phyloP scores from a whole-genome alignment of 2,888 invertebrate genomes.

The Protophormia terraenovae region DNA sequence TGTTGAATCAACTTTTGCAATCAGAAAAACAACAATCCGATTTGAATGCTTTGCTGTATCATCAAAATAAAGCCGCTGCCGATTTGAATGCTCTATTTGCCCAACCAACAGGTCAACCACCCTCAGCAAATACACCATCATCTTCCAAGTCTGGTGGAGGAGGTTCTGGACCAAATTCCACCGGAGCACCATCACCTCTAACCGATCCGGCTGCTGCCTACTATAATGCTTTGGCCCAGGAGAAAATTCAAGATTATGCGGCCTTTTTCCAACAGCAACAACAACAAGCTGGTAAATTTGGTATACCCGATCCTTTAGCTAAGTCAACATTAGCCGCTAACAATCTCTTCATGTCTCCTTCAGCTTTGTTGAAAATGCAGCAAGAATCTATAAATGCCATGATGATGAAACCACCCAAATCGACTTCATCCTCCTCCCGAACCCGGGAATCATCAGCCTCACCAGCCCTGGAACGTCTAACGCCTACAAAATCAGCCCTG shows the following conservation, averaged over 20 bases:
- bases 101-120: constrained; percentile 74
- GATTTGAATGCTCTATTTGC: constrained; percentile 80
- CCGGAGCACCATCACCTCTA: constrained; percentile 73
- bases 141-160: constrained; percentile 69
- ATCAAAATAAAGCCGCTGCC: constrained; percentile 79
- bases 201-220: constrained; percentile 76
- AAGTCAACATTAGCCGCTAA: constrained; percentile 89
- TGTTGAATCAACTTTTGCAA: constrained; percentile 79
- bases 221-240: constrained; percentile 80
- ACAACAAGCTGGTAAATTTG: constrained; percentile 80
- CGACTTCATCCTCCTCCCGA: constrained; percentile 78
- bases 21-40: constrained; percentile 79
- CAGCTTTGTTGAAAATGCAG: constrained; percentile 87
- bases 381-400: constrained; percentile 81
- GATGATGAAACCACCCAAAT: constrained; percentile 83
- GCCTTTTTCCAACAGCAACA: constrained; percentile 81
- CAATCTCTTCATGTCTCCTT: constrained; percentile 90
- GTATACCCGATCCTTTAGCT: constrained; percentile 88
- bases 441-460: constrained; percentile 80
- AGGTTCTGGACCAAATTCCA: constrained; percentile 68
- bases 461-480: constrained; percentile 79
- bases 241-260: constrained; percentile 82
- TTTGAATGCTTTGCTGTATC: constrained; percentile 77
- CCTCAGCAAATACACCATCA: constrained; percentile 66
- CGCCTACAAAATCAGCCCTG: constrained; percentile 76